These are phyloP conservation scores for Trichopoda pennipes DNA, from an alignment of 2,888 invertebrate genomes.

Conservation along the genomic window DNA sequence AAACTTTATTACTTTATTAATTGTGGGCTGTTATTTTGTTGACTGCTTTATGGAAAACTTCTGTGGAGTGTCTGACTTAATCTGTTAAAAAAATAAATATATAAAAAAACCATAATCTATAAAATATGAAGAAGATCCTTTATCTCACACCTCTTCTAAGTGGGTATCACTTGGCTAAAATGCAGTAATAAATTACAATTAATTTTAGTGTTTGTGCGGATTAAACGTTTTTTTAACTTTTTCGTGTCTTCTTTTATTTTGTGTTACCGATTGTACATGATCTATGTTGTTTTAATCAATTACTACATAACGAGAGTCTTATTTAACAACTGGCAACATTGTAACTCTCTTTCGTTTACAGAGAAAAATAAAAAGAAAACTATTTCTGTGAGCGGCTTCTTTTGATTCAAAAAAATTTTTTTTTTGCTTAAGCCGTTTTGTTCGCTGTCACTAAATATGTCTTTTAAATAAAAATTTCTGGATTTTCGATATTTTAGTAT, in stretches of 20 bases:
- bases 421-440: conserved; percentile 43
- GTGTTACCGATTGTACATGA: background rate
- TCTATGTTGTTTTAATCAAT: conserved; percentile 54
- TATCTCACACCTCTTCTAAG: background rate
- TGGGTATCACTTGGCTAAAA: conserved; percentile 37
- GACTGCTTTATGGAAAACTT: no score
- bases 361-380: no score
- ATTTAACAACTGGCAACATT: conserved; percentile 9
- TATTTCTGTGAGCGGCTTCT: conserved; percentile 26
- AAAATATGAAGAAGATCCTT: conserved; percentile 1
- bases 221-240: conserved; percentile 3
- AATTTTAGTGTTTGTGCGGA: conserved; percentile 4
- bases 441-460: conserved; percentile 61
- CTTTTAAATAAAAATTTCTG: conserved; percentile 53
- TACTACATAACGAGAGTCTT: conserved; percentile 26
- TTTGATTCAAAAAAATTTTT: background rate
- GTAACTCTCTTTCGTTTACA: conserved; percentile 12
- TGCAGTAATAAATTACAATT: conserved; percentile 51
- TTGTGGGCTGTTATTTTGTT: no score
- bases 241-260: background rate
- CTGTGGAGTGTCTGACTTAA: no score
- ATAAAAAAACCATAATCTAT: background rate
- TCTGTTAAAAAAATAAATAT: no score
- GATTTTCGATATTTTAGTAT: conserved; percentile 55
- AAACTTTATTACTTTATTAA: no score